Base-by-base conservation (phyloP, 2,113 vertebrate genomes). In the Crotophaga sulcirostris region DNA sequence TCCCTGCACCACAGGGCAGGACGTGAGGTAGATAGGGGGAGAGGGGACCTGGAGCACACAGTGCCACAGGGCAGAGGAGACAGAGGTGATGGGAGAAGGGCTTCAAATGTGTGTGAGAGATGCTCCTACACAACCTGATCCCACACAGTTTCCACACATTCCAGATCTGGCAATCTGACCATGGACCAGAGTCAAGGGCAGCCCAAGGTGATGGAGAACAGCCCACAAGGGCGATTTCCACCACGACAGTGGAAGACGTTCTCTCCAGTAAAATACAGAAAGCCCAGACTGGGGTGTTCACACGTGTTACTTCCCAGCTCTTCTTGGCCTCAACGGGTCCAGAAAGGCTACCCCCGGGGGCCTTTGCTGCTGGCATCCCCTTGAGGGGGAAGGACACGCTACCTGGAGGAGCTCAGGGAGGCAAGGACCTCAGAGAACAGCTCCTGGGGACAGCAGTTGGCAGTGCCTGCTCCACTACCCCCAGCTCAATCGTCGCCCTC, bases 11-110 rank as follows among this genome's bases (percentile, higher is more conserved):
- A 0, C 2, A 5, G 67, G 55, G 64, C 77, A 0, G 0, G 67
- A 93, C 78, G 21, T 0, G 78, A 96, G 91, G 91, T 94, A 96
- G 94, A 94, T 9, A 33, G 40, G 58, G 42, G 49, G 81, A 76
- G 67, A 70, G 34, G 44, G 47, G 31, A 67, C 69, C 33, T 0
- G 0, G 36, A 64, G 76, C 74, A 94, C 84, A 38, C n/a, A 5
- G 42, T 64, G 69, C 72, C 3, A 0, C 29, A 2, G 4, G 81
- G 66, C 62, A 77, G 31, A 16, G 34, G 20, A 93, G 45, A 19
- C 0, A 8, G 51, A 21, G 34, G 28, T 19, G 26, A 24, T 0
- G 1, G 38, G 19, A 56, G 11, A 44, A 63, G 34, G 74, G 47
- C 54, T 92, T 83, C 38, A 49, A 45, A 59, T 0, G 4, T 8